Base-by-base conservation (phyloP, 1,140 invertebrate species). In the Trinorchestia longiramus region DNA sequence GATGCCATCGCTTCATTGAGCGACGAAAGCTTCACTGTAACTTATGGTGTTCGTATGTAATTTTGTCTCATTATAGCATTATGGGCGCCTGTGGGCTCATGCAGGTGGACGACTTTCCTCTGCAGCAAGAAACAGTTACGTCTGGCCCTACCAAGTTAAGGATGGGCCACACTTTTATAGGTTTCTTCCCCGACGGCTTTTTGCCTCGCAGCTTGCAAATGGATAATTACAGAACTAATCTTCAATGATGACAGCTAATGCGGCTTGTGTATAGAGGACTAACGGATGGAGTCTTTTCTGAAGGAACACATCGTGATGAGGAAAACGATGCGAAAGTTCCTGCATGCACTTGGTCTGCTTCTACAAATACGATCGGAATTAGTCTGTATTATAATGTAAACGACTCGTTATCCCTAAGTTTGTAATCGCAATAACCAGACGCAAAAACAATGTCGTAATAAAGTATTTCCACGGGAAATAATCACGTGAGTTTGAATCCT, bases 61-160 rank as follows among this genome's bases (percentile, higher is more conserved):
- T 94, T 94, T 94, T 40, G 44, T 45, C 92, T 94, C 92, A 94
- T 94, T 94, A 94, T 6, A 90, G 36, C 44, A 19, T 43, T 47
- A 47, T 94, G 19, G 44, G 6, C 3, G 43, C 92, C 92, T 44
- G 3, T 94, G 36, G 92, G 92, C 92, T 94, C 23, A 45, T 45
- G 92, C 92, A 94, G 92, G 43, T 94, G 88, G 88, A 90, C n/a
- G 43, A 43, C 92, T 94, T 94, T 94, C 44, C 44, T 94, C 40
- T 43, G 36, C 43, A 44, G 43, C 44, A 43, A 94, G 40, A 40
- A 94, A 94, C 92, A 94, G 92, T 94, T 94, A 94, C 43, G 92
- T 45, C 43, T 42, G 88, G 43, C 88, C 88, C 88, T 36, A 28
- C 36, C n/a, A 43, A 90, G 41, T 90, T 90, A 15, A 90, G 36